These are phyloP conservation scores for Chamaedrilus cognettii DNA, from an alignment of 2,888 invertebrate species.

Conservation along the genomic window DNA sequence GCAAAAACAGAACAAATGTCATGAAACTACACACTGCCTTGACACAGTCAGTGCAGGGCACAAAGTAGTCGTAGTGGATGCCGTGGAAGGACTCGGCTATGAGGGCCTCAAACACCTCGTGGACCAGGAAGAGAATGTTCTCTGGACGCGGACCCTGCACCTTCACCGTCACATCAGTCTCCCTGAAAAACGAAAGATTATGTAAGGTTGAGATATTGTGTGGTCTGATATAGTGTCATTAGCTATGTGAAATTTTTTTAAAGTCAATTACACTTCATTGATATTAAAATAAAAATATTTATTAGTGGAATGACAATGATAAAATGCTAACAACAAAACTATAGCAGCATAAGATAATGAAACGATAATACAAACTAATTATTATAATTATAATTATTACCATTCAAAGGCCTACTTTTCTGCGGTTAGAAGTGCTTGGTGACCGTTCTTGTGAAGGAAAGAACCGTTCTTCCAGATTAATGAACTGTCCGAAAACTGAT, in stretches of 20 bases:
- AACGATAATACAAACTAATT: not conserved
- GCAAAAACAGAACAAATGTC: not conserved
- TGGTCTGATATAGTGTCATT: not conserved
- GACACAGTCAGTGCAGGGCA: conserved; percentile 56
- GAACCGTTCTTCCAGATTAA: conserved; percentile 58
- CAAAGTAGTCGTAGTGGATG: conserved; percentile 53
- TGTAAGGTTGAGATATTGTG: not conserved
- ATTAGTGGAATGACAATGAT: too few relatives aligned
- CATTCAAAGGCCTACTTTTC: conserved; percentile 12
- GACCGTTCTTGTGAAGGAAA: conserved; percentile 54
- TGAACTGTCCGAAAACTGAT: conserved; percentile 52
- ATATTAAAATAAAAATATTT: too few relatives aligned
- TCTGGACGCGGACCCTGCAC: conserved; percentile 56
- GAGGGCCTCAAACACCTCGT: conserved; percentile 57
- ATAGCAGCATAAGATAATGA: not conserved
- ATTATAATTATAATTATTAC: not conserved
- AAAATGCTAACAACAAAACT: too few relatives aligned
- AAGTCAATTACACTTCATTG: too few relatives aligned
- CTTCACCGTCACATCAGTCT: conserved; percentile 47
- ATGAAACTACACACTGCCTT: conserved; percentile 39
- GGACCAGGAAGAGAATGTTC: conserved; percentile 56
- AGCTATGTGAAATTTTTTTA: too few relatives aligned
- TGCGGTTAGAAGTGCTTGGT: conserved; percentile 45
- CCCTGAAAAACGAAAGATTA: conserved; percentile 33
- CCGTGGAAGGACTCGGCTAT: conserved; percentile 57